A percentile compares a stretch with the other conserved stretches of the same genome.
Conservation (phyloP, 2,888 invertebrate species). For the Dione vanillae region DNA sequence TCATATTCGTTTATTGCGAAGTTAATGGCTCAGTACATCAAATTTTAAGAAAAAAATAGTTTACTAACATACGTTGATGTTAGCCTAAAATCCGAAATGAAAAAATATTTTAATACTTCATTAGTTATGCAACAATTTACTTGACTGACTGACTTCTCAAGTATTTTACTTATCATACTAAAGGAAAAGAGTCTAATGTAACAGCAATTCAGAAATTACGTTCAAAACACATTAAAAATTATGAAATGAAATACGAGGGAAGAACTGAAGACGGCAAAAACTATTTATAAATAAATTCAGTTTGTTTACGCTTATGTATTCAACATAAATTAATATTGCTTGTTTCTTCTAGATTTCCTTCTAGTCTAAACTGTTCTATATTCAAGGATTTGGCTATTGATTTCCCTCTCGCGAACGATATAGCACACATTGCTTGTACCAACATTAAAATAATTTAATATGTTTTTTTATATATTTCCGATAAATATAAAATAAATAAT, state of each 20-base stretch:
- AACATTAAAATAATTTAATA: background rate
- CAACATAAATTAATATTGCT: constrained; percentile 42
- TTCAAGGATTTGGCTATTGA: constrained; percentile 58
- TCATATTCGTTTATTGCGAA: constrained; percentile 56
- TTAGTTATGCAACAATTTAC: too few species aligned
- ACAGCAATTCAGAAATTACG: too few species aligned
- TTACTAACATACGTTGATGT: too few species aligned
- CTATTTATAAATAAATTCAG: constrained; percentile 27
- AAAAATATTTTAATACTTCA: too few species aligned
- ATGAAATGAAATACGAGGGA: too few species aligned
- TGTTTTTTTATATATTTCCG: background rate
- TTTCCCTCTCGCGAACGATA: constrained; percentile 71
- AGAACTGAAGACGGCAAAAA: constrained; percentile 54
- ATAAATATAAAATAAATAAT: background rate
- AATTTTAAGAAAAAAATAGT: constrained; percentile 50
- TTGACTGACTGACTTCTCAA: too few species aligned
- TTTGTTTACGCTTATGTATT: constrained; percentile 44
- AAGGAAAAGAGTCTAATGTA: too few species aligned
- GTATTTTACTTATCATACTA: too few species aligned
- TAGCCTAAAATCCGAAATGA: too few species aligned
- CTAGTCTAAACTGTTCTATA: constrained; percentile 60
- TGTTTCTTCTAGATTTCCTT: constrained; percentile 48
- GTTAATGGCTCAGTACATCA: constrained; percentile 51
- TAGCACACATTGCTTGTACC: constrained; percentile 58
- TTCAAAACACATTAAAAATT: too few species aligned